Evolutionary conservation across 1,140 invertebrate species (phyloP).

Genomic region (Drosophila paulistorum): DNA sequence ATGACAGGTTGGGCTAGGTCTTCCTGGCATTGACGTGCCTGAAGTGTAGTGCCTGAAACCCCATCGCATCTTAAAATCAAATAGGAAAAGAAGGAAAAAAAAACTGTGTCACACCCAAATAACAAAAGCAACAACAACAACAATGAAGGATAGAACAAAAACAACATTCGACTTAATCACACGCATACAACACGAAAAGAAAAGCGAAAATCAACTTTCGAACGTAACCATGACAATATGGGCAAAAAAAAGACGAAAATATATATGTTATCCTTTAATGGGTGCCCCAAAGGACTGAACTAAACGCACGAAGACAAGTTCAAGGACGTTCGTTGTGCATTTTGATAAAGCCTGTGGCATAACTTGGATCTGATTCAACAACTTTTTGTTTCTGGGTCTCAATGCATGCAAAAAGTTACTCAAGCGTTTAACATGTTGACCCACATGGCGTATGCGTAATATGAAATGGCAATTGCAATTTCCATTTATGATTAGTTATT

Average conservation of each 20-base stretch:
- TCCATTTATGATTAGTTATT: conserved; percentile 25
- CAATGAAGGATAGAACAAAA: no score
- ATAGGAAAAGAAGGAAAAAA: neutral
- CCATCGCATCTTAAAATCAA: conserved; percentile 38
- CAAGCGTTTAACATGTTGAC: conserved; percentile 46
- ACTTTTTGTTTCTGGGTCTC: conserved; percentile 1
- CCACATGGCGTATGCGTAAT: conserved; percentile 55
- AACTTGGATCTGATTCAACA: conserved; percentile 16
- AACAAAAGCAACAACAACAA: conserved; percentile 26
- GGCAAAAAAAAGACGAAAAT: conserved; percentile 18
- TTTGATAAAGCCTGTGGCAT: neutral
- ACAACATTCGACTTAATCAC: conserved; percentile 42
- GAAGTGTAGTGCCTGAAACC: conserved; percentile 36
- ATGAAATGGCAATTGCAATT: conserved; percentile 28
- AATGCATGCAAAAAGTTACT: conserved; percentile 36
- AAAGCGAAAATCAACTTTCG: conserved; percentile 34
- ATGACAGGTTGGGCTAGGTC: conserved; percentile 55
- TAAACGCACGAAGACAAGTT: conserved; percentile 48
- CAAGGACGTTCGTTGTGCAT: conserved; percentile 66
- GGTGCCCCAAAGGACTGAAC: conserved; percentile 21
- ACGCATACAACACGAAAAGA: conserved; percentile 41
- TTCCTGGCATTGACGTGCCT: conserved; percentile 27
- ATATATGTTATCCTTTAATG: conserved; percentile 63
- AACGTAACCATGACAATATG: conserved; percentile 63
- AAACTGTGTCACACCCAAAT: conserved; percentile 73